These are phyloP conservation scores for Pristionchus entomophagus DNA, from an alignment of 2,888 invertebrate species.

Conservation along the genomic window DNA sequence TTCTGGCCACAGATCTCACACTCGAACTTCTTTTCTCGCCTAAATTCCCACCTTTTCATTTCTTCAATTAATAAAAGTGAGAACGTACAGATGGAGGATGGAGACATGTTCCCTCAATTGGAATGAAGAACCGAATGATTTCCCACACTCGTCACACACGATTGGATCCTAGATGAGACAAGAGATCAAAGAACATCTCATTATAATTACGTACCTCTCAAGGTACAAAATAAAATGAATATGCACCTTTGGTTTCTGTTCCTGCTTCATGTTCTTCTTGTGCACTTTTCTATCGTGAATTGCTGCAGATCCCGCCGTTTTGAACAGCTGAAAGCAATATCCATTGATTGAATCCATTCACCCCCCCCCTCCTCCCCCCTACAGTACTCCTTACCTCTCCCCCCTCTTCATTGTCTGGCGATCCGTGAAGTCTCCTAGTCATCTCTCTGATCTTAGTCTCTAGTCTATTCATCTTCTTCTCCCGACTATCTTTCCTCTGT, in stretches of 20 bases:
- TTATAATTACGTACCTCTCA: background rate
- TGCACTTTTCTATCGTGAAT: slow-evolving; percentile 39
- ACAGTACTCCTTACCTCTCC: background rate
- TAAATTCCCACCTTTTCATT: slow-evolving; percentile 36
- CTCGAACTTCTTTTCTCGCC: slow-evolving; percentile 79
- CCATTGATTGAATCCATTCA: no score
- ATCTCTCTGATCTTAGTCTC: slow-evolving; percentile 42
- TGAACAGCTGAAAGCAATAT: slow-evolving; percentile 35
- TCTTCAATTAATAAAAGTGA: background rate
- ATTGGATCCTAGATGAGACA: slow-evolving; percentile 33
- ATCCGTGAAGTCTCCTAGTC: slow-evolving; percentile 8
- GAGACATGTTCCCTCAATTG: slow-evolving; percentile 48
- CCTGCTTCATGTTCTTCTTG: slow-evolving; percentile 10
- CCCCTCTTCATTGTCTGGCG: background rate
- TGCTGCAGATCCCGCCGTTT: slow-evolving; percentile 17
- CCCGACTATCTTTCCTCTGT: background rate
- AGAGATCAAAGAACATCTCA: slow-evolving; percentile 19
- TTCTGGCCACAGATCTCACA: slow-evolving; percentile 82
- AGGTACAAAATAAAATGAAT: background rate
- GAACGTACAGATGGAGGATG: slow-evolving; percentile 47
- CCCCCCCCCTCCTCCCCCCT: background rate
- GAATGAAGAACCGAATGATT: slow-evolving; percentile 32
- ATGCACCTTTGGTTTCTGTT: slow-evolving; percentile 4
- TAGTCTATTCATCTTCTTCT: slow-evolving; percentile 34
- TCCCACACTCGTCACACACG: slow-evolving; percentile 44